Evolutionary conservation across 2,113 vertebrate species (phyloP), one percentile per base, ranked within the genome.

Genomic region (Pteropus alecto): DNA sequence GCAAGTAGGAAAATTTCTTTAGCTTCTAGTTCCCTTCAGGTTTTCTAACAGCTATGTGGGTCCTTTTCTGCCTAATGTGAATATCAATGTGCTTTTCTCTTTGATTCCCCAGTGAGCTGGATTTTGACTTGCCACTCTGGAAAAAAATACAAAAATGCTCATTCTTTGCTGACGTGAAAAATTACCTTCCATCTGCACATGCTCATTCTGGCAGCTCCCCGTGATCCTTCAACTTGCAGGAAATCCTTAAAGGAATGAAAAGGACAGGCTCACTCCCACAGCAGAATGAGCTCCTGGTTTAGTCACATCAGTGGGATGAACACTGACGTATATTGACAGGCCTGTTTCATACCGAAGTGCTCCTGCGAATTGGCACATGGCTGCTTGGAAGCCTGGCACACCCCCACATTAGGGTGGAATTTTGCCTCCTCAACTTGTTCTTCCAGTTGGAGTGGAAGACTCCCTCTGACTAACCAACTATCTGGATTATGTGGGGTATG

Each of bases 211-310:
- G 56, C 93, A 61, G 84, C 21, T 54, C 88, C 87, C 83, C 41
- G 54, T 95, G 98, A 83, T 97, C 95, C 94, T 56, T 96, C 68
- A 90, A 28, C 67, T 86, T 63, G 48, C 93, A 98, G 93, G 97
- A 98, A 95, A 56, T 61, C 84, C 74, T 95, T n/a, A 93, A 93
- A 96, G 90, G 78, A 83, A 82, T 54, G 67, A 35, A 94, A 97
- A 95, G 82, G 56, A 81, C 56, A 93, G 61, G 94, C 94, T 92
- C 92, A 81, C 94, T 70, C 94, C 86, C 93, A 60, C 61, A 43
- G 89, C 54, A 63, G 93, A 85, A 87, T 67, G 46, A 14, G 71
- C 81, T 60, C 93, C 46, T 7, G 26, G 67, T 70, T 81, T 87
- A 97, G 58, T 84, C 78, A 89, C 43, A 19, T 12, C 74, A 76